phyloP scores from a whole-genome alignment of 2,888 invertebrate genomes.

The Synergus itoensis region DNA sequence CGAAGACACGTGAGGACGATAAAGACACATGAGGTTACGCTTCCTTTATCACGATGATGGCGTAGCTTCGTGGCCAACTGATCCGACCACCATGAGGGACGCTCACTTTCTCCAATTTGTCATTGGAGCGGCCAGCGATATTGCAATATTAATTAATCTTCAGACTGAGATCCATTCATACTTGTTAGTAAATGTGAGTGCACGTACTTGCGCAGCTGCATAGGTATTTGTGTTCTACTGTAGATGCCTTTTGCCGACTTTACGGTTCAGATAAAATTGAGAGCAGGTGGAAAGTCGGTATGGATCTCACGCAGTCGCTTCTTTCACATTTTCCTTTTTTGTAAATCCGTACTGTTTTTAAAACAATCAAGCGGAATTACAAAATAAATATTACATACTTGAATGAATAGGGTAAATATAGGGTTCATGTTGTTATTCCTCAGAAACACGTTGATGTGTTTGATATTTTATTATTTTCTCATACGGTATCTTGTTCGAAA shows the following conservation, averaged over 20 bases:
- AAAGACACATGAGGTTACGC: constrained; percentile 20
- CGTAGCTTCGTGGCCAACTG: constrained; percentile 48
- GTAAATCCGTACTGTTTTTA: neutral
- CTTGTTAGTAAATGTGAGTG: constrained; percentile 43
- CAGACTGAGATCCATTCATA: constrained; percentile 51
- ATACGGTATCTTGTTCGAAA: neutral
- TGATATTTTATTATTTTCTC: neutral
- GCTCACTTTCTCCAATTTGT: constrained; percentile 69
- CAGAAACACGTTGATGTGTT: neutral
- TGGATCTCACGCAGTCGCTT: constrained; percentile 47
- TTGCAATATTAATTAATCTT: constrained; percentile 69
- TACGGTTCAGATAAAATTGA: constrained; percentile 62
- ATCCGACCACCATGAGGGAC: constrained; percentile 59
- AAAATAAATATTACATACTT: too few species aligned
- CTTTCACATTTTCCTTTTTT: constrained; percentile 51
- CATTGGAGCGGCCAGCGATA: constrained; percentile 63
- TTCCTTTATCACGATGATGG: constrained; percentile 62
- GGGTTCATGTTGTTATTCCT: neutral
- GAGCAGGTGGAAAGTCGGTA: constrained; percentile 62
- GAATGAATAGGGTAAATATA: too few species aligned
- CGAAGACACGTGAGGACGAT: constrained; percentile 24
- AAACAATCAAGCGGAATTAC: neutral
- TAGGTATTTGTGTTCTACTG: neutral
- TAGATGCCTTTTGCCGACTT: constrained; percentile 54
- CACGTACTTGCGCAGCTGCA: constrained; percentile 44